phyloP scores from a whole-genome alignment of 2,797 vertebrate species.

The Hydrocynus forskahlii region DNA sequence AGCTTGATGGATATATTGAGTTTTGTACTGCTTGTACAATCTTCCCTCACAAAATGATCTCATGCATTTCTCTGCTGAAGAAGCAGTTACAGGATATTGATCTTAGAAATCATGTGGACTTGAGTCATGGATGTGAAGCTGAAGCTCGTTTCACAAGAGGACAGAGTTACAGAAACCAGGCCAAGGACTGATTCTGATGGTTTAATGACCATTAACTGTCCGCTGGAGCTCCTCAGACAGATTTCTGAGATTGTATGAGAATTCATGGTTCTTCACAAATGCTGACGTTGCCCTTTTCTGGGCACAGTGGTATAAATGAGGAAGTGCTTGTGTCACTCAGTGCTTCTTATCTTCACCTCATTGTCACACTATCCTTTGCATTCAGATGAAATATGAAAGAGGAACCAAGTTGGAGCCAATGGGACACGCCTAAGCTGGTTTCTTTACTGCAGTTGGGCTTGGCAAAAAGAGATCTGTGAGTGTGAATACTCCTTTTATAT shows the following conservation, averaged over 20 bases:
- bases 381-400: conserved; percentile 32
- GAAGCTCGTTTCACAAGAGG: no score
- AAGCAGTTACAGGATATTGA: background rate
- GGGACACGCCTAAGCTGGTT: conserved; percentile 36
- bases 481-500: no score
- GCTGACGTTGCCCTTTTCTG: conserved; percentile 18
- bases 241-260: background rate
- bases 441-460: background rate
- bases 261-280: background rate
- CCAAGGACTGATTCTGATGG: no score
- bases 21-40: background rate
- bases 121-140: background rate
- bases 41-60: background rate
- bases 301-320: conserved; percentile 21
- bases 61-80: background rate
- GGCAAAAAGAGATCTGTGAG: background rate
- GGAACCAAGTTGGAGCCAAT: conserved; percentile 19
- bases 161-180: no score
- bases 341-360: conserved; percentile 15
- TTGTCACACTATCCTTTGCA: background rate
- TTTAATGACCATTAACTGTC: background rate
- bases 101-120: background rate
- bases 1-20: background rate
- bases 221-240: background rate
- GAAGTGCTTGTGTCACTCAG: conserved; percentile 26